These are phyloP conservation scores for Crotalus helleri DNA, from an alignment of 2,113 vertebrate species.

Conservation along the genomic window DNA sequence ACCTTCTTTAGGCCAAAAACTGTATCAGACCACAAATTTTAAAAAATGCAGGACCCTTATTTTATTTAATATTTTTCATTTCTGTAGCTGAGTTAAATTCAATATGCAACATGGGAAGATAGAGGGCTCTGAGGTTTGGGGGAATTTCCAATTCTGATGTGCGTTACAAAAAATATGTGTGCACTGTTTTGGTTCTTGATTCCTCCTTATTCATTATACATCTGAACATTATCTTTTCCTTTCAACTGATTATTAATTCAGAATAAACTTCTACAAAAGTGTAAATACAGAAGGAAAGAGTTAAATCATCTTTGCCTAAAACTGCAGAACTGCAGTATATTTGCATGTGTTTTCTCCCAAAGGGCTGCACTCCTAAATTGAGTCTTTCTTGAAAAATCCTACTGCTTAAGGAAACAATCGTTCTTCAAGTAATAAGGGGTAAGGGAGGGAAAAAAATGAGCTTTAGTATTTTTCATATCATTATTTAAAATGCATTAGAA, in stretches of 20 bases:
- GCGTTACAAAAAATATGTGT: neutral
- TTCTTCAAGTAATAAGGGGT: neutral
- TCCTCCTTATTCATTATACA: neutral
- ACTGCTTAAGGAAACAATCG: neutral
- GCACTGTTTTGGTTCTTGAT: neutral
- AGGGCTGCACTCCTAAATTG: neutral
- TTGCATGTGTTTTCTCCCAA: neutral
- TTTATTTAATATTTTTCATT: neutral
- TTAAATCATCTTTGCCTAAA: neutral
- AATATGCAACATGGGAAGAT: neutral
- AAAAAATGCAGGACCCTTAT: neutral
- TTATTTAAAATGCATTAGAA: neutral
- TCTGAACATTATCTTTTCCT: neutral
- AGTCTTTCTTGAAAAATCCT: neutral
- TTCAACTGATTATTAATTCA: neutral
- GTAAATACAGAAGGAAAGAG: neutral
- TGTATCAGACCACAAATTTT: neutral
- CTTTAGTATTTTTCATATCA: neutral
- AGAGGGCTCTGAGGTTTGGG: neutral
- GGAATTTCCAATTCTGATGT: neutral
- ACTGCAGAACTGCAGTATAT: neutral
- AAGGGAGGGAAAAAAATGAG: neutral
- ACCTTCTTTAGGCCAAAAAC: neutral
- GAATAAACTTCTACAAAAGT: neutral
- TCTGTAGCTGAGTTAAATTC: neutral